Evolutionary conservation across 2,113 vertebrate species (phyloP), one percentile per base, ranked within the genome.

Genomic region (Natator depressus): DNA sequence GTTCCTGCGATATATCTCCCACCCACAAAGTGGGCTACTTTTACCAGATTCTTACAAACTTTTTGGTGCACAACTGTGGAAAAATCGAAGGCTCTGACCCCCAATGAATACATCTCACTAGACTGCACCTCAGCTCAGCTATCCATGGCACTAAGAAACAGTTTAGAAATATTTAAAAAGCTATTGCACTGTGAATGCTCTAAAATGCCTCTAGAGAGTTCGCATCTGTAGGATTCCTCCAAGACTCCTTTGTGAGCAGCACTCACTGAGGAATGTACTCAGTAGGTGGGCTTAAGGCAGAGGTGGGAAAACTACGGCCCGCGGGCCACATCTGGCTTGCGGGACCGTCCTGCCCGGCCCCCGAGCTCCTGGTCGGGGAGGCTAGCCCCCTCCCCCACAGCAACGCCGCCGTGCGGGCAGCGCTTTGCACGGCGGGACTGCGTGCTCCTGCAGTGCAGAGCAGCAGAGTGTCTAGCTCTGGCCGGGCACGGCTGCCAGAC

Each of bases 41-140:
- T 35, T 38, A 35, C n/a, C 65, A 35, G 6, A 59, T 69, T 69
- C 35, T 69, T 69, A 69, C 65, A 65, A 65, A 20, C 8, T 10
- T 20, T 19, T 16, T n/a, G 35, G 16, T 9, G 17, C 31, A n/a
- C 35, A 9, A 35, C 35, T 69, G 35, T 69, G 72, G 72, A 76
- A 46, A 76, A 24, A 11, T 75, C 38, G 12, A 27, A 14, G 20
- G 24, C 6, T 10, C 79, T 0, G 3, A 82, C 8, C 2, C 1
- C 13, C 78, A 65, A 1, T 22, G 65, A 14, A 29, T 59, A 31
- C 27, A 59, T 59, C 27, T 27, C 55, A 59, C 5, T 76, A 29
- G 38, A 20, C 0, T 1, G 3, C 53, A 16, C 47, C 2, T 12
- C 11, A 47, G 49, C 89, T 35, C 1, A 2, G 4, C 51, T 2